Conservation (phyloP, 2,888 invertebrate species). For the Apotomis turbidana region DNA sequence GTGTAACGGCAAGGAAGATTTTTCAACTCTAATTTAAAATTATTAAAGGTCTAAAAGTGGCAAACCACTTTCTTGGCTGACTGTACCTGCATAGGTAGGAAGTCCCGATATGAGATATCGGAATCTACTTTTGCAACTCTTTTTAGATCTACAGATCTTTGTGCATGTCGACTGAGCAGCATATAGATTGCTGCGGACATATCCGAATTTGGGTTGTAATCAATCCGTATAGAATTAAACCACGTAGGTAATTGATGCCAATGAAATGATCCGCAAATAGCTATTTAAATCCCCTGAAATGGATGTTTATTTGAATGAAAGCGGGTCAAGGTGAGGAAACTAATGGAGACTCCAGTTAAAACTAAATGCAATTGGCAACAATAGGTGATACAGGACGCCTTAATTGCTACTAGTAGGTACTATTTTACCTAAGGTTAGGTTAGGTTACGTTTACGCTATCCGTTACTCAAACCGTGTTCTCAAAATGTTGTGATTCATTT, state of each 20-base stretch:
- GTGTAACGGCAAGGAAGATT: no score
- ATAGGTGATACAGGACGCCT: slow-evolving; percentile 51
- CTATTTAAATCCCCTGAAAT: slow-evolving; percentile 2
- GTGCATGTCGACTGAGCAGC: not conserved
- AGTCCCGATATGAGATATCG: no score
- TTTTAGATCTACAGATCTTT: not conserved
- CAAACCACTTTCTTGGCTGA: no score
- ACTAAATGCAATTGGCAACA: slow-evolving; percentile 46
- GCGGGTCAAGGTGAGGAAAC: slow-evolving; percentile 58
- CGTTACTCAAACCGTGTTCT: slow-evolving; percentile 51
- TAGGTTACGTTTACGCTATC: not conserved
- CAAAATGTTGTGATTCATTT: slow-evolving; percentile 47
- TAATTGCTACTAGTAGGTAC: not conserved
- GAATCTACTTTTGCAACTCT: no score
- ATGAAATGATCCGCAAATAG: not conserved
- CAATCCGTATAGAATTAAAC: no score
- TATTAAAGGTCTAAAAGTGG: no score
- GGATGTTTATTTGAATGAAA: slow-evolving; percentile 40
- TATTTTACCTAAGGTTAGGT: not conserved
- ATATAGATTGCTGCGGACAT: not conserved
- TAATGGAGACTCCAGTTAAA: slow-evolving; percentile 42
- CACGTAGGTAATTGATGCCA: not conserved
- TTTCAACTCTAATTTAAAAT: no score
- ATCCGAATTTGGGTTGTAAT: slow-evolving; percentile 1
- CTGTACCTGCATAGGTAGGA: no score